phyloP scores from a whole-genome alignment of 2,113 vertebrate species.

The Nettapus auritus region DNA sequence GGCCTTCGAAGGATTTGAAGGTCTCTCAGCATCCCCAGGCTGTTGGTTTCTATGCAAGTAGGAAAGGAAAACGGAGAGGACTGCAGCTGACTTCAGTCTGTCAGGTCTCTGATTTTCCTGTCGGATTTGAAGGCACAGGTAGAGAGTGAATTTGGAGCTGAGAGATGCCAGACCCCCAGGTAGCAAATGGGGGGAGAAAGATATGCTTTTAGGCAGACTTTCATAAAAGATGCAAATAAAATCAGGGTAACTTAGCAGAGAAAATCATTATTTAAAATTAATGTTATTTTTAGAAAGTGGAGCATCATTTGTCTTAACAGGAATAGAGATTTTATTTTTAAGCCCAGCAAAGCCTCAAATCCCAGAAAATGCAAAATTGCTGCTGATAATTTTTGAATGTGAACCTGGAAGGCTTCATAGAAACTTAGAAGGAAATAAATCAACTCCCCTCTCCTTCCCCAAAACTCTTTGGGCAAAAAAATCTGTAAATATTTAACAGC shows the following conservation, averaged over 20 bases:
- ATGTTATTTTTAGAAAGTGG: constrained; percentile 1
- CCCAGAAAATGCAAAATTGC: constrained; percentile 9
- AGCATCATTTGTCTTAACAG: neutral
- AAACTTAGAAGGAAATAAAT: constrained; percentile 36
- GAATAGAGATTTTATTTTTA: neutral
- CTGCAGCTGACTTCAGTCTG: neutral
- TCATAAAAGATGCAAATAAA: constrained; percentile 17
- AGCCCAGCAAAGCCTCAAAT: constrained; percentile 12
- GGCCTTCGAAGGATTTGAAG: constrained; percentile 34
- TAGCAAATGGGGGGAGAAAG: neutral
- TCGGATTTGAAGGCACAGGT: neutral
- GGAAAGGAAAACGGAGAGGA: neutral
- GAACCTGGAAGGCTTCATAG: constrained; percentile 13
- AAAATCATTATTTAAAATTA: neutral
- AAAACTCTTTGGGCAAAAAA: neutral
- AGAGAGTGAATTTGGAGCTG: neutral
- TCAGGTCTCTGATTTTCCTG: neutral
- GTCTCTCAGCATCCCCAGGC: neutral
- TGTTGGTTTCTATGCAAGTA: neutral
- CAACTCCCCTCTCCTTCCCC: neutral
- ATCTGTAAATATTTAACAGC: constrained; percentile 56
- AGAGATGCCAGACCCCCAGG: neutral
- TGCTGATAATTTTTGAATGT: neutral
- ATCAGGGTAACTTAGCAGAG: constrained; percentile 1
- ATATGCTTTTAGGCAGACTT: neutral